Base-by-base conservation (phyloP, 2,797 vertebrate species). In the Chelon auratus region DNA sequence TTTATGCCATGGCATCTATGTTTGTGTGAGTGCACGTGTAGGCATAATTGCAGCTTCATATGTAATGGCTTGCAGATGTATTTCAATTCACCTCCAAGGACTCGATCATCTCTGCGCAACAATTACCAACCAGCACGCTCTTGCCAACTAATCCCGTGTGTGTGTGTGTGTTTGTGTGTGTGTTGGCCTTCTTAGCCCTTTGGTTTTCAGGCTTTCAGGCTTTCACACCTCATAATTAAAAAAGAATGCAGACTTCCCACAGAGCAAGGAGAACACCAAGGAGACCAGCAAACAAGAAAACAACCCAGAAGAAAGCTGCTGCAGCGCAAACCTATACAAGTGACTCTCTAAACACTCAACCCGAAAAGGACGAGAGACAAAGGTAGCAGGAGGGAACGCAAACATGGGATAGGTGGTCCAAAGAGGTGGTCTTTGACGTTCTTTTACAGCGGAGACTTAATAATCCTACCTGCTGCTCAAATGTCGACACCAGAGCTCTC, bases 211-310 rank as follows among this genome's bases (percentile, higher is more conserved):
- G 78, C 78, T 22, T 22, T 90, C 74, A 82, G 81, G 78, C 78
- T 86, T 93, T 92, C 89, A 92, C 92, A 93, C 92, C 92, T 94
- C 90, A 78, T 90, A 92, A 92, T 90, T 86, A 87, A 85, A 85
- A 83, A 90, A 81, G 83, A 91, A 91, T 86, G 88, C 81, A 90
- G 87, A 75, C 89, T 86, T 90, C 91, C 86, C 89, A 87, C 84
- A 33, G 82, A 13, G 88, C 62, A 3, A 72, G 30, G 57, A 75
- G 80, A 91, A 88, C 81, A 84, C 86, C 77, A 75, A 68, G 80
- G 82, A 82, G 77, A 83, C 54, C 73, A 77, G 81, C 70, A 83
- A 88, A 87, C 85, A 81, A 68, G 43, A 84, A 89, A 85, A 83
- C 78, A 83, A 75, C 78, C 64, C 17, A 2, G 55, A 5, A 59